These are phyloP conservation scores for Microctenopoma steveboyesi DNA, from an alignment of 2,797 vertebrate species.

Conservation along the genomic window DNA sequence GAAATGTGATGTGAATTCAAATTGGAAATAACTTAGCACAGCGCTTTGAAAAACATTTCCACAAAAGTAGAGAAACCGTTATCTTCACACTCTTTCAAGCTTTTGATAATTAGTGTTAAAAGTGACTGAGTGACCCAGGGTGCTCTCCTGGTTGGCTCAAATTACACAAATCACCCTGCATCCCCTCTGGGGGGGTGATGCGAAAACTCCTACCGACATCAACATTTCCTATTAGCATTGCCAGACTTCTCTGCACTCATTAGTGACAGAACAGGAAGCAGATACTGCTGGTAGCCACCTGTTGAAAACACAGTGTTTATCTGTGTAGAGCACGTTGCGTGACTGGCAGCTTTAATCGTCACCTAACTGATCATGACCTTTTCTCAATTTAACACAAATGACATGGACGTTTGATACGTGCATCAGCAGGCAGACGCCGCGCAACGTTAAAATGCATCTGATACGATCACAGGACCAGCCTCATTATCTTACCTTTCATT, in stretches of 20 bases:
- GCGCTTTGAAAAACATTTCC: slow-evolving; percentile 2
- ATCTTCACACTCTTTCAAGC: slow-evolving; percentile 4
- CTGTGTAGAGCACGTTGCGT: slow-evolving; percentile 12
- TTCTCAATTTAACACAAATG: slow-evolving; percentile 29
- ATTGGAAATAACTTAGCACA: slow-evolving; percentile 6
- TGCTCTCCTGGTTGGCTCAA: slow-evolving; percentile 34
- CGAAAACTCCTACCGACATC: slow-evolving; percentile 44
- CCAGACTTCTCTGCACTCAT: slow-evolving; percentile 57
- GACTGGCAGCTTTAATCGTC: slow-evolving; percentile 36
- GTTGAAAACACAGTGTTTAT: slow-evolving; percentile 64
- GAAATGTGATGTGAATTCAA: neutral
- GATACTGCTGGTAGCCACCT: slow-evolving; percentile 72
- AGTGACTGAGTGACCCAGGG: slow-evolving; percentile 55
- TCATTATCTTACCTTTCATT: slow-evolving; percentile 85
- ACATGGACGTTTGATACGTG: slow-evolving; percentile 30
- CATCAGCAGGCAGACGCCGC: slow-evolving; percentile 26
- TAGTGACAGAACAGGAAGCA: slow-evolving; percentile 50
- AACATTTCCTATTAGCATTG: slow-evolving; percentile 42
- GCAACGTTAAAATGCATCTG: slow-evolving; percentile 39
- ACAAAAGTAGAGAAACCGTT: too few relatives aligned
- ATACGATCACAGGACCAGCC: slow-evolving; percentile 31
- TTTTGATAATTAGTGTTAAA: slow-evolving; percentile 52
- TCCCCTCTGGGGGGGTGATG: slow-evolving; percentile 29
- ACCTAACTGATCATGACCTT: slow-evolving; percentile 36
- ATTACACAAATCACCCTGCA: slow-evolving; percentile 58